phyloP scores from a whole-genome alignment of 1,140 invertebrate genomes.

The Heliconius nattereri region DNA sequence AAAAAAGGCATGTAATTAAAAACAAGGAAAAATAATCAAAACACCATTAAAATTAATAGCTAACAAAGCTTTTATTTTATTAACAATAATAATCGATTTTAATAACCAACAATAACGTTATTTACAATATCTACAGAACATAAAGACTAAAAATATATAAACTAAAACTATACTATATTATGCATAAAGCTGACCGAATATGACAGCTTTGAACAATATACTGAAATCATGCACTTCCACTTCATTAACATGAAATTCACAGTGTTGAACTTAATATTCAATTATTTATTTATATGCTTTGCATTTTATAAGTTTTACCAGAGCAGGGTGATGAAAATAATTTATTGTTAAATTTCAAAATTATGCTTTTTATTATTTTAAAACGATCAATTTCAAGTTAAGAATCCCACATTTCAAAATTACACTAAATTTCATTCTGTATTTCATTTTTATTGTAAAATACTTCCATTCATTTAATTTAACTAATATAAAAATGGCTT shows the following conservation, averaged over 20 bases:
- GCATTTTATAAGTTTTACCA: too few species aligned
- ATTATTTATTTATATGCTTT: too few species aligned
- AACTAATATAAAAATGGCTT: too few species aligned
- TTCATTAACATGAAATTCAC: too few species aligned
- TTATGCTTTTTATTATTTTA: neutral
- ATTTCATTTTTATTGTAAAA: too few species aligned
- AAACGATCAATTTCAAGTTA: neutral
- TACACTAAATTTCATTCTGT: too few species aligned
- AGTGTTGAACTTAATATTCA: too few species aligned
- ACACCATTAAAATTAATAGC: neutral
- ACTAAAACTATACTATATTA: neutral
- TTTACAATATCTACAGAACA: neutral
- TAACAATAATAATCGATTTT: constrained; percentile 8
- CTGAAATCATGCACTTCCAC: too few species aligned
- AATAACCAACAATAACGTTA: neutral
- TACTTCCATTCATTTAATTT: too few species aligned
- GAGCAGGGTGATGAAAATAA: too few species aligned
- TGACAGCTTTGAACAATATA: neutral
- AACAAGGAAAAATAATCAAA: neutral
- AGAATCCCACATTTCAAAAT: too few species aligned
- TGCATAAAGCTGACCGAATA: neutral
- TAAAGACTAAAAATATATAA: neutral
- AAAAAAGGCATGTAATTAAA: too few species aligned
- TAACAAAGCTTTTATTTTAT: constrained; percentile 6
- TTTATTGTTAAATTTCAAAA: neutral